Conservation (phyloP, 1,140 invertebrate genomes). For the Stratiolaelaps scimitus region DNA sequence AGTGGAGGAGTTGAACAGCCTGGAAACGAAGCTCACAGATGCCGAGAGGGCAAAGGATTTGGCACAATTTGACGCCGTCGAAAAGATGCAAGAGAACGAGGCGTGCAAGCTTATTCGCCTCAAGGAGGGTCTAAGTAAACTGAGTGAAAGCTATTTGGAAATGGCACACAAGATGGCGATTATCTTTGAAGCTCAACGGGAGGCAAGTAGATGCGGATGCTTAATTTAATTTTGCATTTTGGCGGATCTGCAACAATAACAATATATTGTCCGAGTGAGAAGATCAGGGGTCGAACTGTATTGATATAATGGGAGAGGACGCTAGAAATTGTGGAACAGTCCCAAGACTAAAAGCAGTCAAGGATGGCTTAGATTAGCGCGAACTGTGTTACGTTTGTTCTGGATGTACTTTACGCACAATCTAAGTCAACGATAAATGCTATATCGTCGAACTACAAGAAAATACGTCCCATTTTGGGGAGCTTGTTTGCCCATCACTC, state of each 20-base stretch:
- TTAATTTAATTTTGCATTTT: background rate
- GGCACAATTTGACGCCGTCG: conserved; percentile 46
- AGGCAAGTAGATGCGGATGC: conserved; percentile 31
- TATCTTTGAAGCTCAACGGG: conserved; percentile 46
- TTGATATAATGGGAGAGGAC: background rate
- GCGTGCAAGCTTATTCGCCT: conserved; percentile 47
- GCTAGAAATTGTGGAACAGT: background rate
- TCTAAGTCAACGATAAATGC: too few species aligned
- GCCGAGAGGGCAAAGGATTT: conserved; percentile 45
- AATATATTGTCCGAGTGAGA: too few species aligned
- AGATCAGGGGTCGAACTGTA: background rate
- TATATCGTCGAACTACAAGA: too few species aligned
- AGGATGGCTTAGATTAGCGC: background rate
- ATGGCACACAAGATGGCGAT: conserved; percentile 44
- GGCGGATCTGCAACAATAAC: background rate
- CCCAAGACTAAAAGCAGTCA: conserved; percentile 6
- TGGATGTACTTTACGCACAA: background rate
- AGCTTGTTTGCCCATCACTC: background rate
- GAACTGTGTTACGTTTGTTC: conserved; percentile 30
- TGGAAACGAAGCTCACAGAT: conserved; percentile 44
- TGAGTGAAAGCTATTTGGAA: conserved; percentile 46
- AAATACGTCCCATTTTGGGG: too few species aligned
- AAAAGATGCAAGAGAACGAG: conserved; percentile 46
- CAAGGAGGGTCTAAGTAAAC: conserved; percentile 45
- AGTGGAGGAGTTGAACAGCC: conserved; percentile 41